Conservation (phyloP, 2,888 invertebrate species). For the Chouioia cunea region DNA sequence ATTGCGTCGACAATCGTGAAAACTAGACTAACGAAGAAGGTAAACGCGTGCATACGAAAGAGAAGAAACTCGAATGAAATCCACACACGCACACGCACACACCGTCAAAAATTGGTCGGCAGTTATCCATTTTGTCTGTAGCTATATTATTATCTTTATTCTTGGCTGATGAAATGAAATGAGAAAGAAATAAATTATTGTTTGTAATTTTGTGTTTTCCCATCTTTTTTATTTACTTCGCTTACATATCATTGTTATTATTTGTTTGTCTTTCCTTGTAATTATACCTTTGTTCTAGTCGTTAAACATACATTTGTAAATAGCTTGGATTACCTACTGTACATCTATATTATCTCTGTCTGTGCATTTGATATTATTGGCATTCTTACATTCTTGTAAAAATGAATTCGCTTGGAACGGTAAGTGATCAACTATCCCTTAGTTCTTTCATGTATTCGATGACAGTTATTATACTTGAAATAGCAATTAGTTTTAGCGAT, state of each 20-base stretch:
- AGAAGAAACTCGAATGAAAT: conserved; percentile 15
- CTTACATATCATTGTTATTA: conserved; percentile 24
- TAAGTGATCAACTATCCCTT: conserved; percentile 42
- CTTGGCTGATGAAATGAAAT: conserved; percentile 46
- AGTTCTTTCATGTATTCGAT: conserved; percentile 22
- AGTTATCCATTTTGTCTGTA: conserved; percentile 60
- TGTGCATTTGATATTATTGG: conserved; percentile 26
- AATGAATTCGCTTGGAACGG: conserved; percentile 37
- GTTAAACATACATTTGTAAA: conserved; percentile 9
- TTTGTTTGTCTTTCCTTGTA: conserved; percentile 26
- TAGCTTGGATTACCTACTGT: conserved; percentile 7
- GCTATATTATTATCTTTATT: conserved; percentile 52
- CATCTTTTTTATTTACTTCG: conserved; percentile 52
- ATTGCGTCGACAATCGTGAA: no score
- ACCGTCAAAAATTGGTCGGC: conserved; percentile 37
- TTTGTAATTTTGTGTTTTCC: conserved; percentile 61
- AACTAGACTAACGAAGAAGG: no score
- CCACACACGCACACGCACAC: background rate
- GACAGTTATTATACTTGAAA: conserved; percentile 10
- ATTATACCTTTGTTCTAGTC: background rate
- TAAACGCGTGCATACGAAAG: conserved; percentile 39
- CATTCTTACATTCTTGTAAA: conserved; percentile 25
- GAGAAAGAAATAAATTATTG: conserved; percentile 57
- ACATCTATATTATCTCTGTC: conserved; percentile 22
- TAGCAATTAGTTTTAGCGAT: conserved; percentile 17